Evolutionary conservation across 2,888 invertebrate species (phyloP).

Genomic region (Brachypalpus laphriformis): DNA sequence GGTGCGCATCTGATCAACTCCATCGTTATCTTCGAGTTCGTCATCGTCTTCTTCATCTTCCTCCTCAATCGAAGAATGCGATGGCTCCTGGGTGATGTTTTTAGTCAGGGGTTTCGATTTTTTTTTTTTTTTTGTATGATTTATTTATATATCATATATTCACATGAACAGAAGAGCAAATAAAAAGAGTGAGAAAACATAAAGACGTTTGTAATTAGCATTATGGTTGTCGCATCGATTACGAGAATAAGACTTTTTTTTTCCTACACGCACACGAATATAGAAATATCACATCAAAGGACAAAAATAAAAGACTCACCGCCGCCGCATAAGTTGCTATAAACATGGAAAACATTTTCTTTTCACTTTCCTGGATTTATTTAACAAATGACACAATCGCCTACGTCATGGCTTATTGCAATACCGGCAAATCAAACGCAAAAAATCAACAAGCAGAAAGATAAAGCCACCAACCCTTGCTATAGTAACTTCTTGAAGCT

Average conservation of each 20-base stretch:
- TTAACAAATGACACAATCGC: conserved; percentile 51
- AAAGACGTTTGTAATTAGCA: conserved; percentile 67
- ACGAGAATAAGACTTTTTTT: conserved; percentile 9
- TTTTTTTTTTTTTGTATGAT: conserved; percentile 27
- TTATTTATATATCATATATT: conserved; percentile 52
- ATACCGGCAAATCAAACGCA: conserved; percentile 47
- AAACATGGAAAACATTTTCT: conserved; percentile 77
- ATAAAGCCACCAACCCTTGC: conserved; percentile 53
- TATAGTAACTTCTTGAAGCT: conserved; percentile 58
- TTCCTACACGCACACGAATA: conserved; percentile 27
- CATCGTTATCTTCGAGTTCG: conserved; percentile 75
- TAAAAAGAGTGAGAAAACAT: conserved; percentile 60
- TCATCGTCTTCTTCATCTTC: conserved; percentile 75
- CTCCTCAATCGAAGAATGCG: conserved; percentile 83
- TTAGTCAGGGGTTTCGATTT: conserved; percentile 43
- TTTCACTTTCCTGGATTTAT: conserved; percentile 23
- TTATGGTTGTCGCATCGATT: conserved; percentile 49
- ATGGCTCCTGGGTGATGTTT: conserved; percentile 80
- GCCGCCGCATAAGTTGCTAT: conserved; percentile 75
- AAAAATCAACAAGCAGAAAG: conserved; percentile 38
- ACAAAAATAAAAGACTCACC: conserved; percentile 71
- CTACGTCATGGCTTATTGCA: conserved; percentile 48
- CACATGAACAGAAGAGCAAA: conserved; percentile 55
- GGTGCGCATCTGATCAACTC: conserved; percentile 75
- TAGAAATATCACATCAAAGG: conserved; percentile 19